phyloP scores from a whole-genome alignment of 2,113 vertebrate species.

The Lepus timidus region DNA sequence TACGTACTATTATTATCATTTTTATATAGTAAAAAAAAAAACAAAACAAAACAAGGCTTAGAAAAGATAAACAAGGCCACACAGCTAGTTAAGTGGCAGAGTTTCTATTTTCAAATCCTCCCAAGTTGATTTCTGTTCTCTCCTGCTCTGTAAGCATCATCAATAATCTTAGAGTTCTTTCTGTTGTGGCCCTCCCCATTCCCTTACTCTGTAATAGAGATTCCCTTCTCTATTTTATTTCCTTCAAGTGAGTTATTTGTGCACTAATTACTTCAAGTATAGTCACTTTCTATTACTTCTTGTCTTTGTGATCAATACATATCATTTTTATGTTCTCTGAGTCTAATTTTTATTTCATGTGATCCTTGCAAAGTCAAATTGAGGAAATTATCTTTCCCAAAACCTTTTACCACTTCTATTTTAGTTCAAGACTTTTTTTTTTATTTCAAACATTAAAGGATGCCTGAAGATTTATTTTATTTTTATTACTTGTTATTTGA shows the following conservation, averaged over 20 bases:
- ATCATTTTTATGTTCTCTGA: background rate
- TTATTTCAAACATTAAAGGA: too few relatives aligned
- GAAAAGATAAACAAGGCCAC: background rate
- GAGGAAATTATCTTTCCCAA: background rate
- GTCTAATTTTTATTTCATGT: slow-evolving; percentile 1
- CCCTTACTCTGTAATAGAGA: background rate
- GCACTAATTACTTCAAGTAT: slow-evolving; percentile 16
- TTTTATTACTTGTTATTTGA: too few relatives aligned
- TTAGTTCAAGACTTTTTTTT: slow-evolving; percentile 20
- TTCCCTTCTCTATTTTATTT: background rate
- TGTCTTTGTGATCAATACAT: slow-evolving; percentile 33
- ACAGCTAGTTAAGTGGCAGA: background rate
- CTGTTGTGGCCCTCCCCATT: background rate
- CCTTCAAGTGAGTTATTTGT: background rate
- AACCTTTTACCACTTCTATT: background rate
- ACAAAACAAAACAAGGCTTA: background rate
- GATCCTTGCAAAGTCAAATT: slow-evolving; percentile 1
- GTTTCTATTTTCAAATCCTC: background rate
- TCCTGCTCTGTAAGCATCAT: background rate
- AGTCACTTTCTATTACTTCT: slow-evolving; percentile 2
- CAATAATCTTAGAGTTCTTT: slow-evolving; percentile 3
- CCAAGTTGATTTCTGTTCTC: background rate
- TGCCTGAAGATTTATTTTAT: too few relatives aligned
- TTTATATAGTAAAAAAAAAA: background rate
- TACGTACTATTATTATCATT: background rate